These are phyloP conservation scores for Chymomyza amoena DNA, from an alignment of 2,888 invertebrate species.

Conservation along the genomic window DNA sequence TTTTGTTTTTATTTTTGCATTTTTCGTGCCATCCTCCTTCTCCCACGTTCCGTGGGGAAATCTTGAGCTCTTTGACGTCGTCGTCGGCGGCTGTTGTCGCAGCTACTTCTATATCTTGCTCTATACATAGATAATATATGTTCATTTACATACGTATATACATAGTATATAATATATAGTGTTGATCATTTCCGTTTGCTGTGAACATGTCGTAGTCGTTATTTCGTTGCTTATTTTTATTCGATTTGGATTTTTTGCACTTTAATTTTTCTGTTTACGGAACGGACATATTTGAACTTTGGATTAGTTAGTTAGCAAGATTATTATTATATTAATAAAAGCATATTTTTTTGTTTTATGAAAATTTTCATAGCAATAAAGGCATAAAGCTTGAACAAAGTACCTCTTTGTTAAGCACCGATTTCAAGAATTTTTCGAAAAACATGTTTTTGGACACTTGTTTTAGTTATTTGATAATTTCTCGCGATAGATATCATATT, in stretches of 20 bases:
- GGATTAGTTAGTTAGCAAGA: no score
- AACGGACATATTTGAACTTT: no score
- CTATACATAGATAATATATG: constrained; percentile 31
- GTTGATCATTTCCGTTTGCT: constrained; percentile 60
- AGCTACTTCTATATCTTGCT: neutral
- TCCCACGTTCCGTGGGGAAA: neutral
- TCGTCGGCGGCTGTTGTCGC: constrained; percentile 19
- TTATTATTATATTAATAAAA: no score
- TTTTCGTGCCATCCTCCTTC: neutral
- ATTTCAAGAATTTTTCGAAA: no score
- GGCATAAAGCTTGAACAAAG: no score
- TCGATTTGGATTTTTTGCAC: constrained; percentile 21
- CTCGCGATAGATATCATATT: no score
- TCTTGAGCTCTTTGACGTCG: constrained; percentile 55
- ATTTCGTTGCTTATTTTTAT: constrained; percentile 35
- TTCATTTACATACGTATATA: constrained; percentile 7
- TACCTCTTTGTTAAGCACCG: no score
- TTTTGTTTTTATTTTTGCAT: neutral
- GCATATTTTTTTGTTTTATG: no score
- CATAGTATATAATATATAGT: constrained; percentile 14
- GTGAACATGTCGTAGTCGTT: constrained; percentile 22
- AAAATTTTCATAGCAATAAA: no score
- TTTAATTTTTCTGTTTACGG: neutral
- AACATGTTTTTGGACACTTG: no score
- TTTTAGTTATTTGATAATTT: no score